Base-by-base conservation (phyloP, 2,113 vertebrate species). In the Hippocampus comes region DNA sequence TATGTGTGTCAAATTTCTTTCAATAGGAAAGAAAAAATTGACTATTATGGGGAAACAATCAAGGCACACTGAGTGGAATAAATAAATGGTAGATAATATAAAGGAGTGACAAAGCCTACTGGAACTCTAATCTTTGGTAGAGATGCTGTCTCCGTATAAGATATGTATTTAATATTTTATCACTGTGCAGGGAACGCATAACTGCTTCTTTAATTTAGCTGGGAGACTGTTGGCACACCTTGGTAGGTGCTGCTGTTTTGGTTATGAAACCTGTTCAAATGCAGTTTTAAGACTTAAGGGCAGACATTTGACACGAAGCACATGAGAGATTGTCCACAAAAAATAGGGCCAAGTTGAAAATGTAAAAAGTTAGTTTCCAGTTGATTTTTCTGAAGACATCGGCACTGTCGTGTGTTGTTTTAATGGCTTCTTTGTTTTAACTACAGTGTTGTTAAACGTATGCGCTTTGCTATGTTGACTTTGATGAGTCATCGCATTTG, bases 401-500 rank as follows among this genome's bases (percentile, higher is more conserved):
- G 8, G 15, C 7, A 18, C 7, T 41, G 18, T 20, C 14, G 27
- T 41, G 14, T 63, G 8, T 12, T 5, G 9, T 63, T n/a, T 64
- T 42, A 21, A 64, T 64, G 41, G 10, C 4, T 1, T 43, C n/a
- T 17, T 66, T 48, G 25, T 60, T 60, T 60, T 30, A 60, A 18
- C 57, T 6, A 30, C 25, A 14, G 14, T 14, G 25, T 60, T 30
- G 25, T 59, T 59, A 25, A 59, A 59, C n/a, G 27, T 25, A 15
- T 21, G 41, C 12, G 12, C 6, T 41, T 23, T 66, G 21, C 63
- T 48, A 8, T 65, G 21, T 65, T 23, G 41, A 46, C 63, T 65
- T 25, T 25, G 42, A 4, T 64, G 78, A 80, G 48, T 78, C 75
- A 73, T 17, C 3, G 4, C 5, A 3, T 48, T 46, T 23, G 23